Percentiles rank a stretch among this genome's conserved stretches.
These are phyloP conservation scores for Bacillus rossius DNA, from an alignment of 1,140 invertebrate species.

Conservation along the genomic window DNA sequence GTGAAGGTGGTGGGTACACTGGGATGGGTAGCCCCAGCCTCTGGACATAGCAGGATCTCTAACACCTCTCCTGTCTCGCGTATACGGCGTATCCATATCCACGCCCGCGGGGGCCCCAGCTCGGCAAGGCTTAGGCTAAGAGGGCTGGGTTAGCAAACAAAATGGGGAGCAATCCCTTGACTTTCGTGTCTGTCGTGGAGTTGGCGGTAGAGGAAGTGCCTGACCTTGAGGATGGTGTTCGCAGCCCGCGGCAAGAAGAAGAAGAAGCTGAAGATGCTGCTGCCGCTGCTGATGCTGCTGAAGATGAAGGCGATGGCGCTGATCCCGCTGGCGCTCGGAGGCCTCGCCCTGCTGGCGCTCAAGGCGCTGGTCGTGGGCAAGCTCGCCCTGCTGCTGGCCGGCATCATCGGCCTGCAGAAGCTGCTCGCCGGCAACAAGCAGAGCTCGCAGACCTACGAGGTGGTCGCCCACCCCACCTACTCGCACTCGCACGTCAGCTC, in stretches of 20 bases:
- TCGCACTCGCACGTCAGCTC: conserved; percentile 51
- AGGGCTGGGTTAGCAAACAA: too few relatives aligned
- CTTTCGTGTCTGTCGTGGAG: too few relatives aligned
- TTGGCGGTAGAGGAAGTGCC: too few relatives aligned
- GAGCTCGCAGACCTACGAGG: conserved; percentile 63
- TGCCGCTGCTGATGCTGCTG: conserved; percentile 65
- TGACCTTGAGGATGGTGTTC: not conserved
- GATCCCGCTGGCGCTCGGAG: conserved; percentile 68
- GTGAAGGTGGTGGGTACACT: too few relatives aligned
- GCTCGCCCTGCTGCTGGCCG: conserved; percentile 67
- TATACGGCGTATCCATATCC: too few relatives aligned
- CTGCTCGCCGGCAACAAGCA: conserved; percentile 58
- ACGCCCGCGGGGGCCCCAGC: too few relatives aligned
- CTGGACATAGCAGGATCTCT: too few relatives aligned
- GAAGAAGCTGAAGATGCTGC: conserved; percentile 57
- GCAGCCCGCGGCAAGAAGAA: conserved; percentile 48
- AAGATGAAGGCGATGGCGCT: conserved; percentile 73
- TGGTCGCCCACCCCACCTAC: conserved; percentile 60
- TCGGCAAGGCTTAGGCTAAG: too few relatives aligned
- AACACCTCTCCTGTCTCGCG: too few relatives aligned
- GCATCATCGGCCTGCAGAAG: conserved; percentile 72
- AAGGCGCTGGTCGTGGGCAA: conserved; percentile 78
- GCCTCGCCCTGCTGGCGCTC: conserved; percentile 70
- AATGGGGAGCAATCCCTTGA: too few relatives aligned
- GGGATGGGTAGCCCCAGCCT: too few relatives aligned